phyloP scores from a whole-genome alignment of 2,888 invertebrate species.

The Brachypterus glaber region DNA sequence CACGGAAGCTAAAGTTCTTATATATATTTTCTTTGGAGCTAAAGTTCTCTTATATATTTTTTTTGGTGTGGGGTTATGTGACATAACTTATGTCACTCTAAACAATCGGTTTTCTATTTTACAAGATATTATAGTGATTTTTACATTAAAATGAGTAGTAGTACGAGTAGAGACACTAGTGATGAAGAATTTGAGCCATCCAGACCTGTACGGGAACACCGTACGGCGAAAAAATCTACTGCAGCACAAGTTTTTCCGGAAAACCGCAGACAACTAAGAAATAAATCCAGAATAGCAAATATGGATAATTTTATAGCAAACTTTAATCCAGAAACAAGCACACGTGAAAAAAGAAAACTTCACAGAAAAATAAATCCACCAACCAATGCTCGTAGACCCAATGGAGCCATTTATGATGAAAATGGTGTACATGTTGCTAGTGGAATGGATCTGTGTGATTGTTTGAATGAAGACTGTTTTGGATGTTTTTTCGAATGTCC shows the following conservation, averaged over 20 bases:
- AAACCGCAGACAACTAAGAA: constrained; percentile 25
- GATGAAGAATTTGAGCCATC: neutral
- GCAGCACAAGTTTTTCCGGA: constrained; percentile 17
- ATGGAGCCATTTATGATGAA: constrained; percentile 59
- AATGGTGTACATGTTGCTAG: constrained; percentile 53
- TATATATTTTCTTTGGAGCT: no score
- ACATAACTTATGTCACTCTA: no score
- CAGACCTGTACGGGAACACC: constrained; percentile 14
- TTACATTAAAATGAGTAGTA: no score
- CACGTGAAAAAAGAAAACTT: constrained; percentile 66
- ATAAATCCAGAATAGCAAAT: constrained; percentile 19
- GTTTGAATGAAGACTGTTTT: constrained; percentile 62
- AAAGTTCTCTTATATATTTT: no score
- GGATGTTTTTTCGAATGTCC: constrained; percentile 80
- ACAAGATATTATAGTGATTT: no score
- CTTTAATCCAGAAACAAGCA: constrained; percentile 72
- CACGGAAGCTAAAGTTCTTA: no score
- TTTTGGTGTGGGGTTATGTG: no score
- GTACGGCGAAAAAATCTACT: constrained; percentile 30
- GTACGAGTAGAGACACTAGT: neutral
- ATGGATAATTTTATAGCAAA: constrained; percentile 40
- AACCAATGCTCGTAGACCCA: constrained; percentile 42
- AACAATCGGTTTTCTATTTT: no score
- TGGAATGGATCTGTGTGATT: constrained; percentile 74
- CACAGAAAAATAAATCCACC: constrained; percentile 53